These are phyloP conservation scores for Myzus persicae DNA, from an alignment of 1,140 invertebrate genomes.

Conservation along the genomic window DNA sequence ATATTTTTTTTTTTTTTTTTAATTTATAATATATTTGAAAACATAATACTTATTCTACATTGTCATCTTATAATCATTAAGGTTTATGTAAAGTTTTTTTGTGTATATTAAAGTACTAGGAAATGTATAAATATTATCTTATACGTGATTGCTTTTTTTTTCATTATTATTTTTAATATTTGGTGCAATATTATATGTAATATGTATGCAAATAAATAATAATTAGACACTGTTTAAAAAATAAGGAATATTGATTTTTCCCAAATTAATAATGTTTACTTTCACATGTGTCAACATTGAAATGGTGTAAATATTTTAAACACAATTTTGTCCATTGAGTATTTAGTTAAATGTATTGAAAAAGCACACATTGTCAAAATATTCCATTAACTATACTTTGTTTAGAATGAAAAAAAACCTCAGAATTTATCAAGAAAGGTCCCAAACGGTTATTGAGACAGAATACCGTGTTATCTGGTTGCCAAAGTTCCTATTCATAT, in stretches of 20 bases:
- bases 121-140: constrained; percentile 41
- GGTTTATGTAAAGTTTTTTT: background rate
- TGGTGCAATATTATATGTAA: background rate
- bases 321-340: background rate
- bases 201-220: constrained; percentile 29
- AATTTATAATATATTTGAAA: constrained; percentile 9
- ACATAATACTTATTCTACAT: constrained; percentile 41
- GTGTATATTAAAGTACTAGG: constrained; percentile 9
- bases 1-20: background rate
- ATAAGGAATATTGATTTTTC: background rate
- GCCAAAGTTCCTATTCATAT: background rate
- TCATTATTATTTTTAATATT: constrained; percentile 31
- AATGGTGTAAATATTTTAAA: background rate
- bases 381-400: background rate
- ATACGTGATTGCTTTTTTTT: constrained; percentile 22
- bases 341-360: background rate
- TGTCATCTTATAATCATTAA: background rate
- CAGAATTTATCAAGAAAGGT: background rate
- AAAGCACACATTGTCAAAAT: background rate
- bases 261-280: background rate
- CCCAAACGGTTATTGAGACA: background rate
- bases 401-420: background rate
- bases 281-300: background rate
- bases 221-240: background rate
- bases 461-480: background rate